These are phyloP conservation scores for Didymodactylos carnosus DNA, from an alignment of 2,888 invertebrate genomes.

Conservation along the genomic window DNA sequence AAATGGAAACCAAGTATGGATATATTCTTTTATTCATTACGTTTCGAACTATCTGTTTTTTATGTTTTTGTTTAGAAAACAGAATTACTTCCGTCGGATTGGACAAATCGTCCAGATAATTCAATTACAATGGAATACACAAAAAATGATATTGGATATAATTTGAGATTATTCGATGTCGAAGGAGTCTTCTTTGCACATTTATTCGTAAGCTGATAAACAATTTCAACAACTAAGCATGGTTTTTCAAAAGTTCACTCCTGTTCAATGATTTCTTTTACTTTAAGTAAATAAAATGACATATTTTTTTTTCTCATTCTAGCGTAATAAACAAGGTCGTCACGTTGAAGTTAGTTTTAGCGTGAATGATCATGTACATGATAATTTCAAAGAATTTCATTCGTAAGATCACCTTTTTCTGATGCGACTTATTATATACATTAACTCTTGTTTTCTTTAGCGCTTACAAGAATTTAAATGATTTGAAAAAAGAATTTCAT, in stretches of 20 bases:
- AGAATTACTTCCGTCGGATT: not conserved
- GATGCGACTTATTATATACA: not conserved
- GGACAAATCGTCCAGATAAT: not conserved
- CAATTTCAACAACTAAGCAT: no score
- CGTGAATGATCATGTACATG: not conserved
- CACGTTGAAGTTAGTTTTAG: not conserved
- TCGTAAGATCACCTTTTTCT: no score
- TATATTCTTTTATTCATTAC: no score
- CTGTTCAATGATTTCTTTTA: no score
- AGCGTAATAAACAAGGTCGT: not conserved
- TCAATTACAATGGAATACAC: not conserved
- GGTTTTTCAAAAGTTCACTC: no score
- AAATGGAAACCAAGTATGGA: not conserved
- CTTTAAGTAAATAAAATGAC: not conserved
- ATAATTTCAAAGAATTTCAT: not conserved
- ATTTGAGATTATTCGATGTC: not conserved
- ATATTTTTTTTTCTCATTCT: not conserved
- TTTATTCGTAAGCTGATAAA: not conserved
- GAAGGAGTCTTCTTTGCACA: slow-evolving; percentile 1
- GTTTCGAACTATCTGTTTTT: not conserved
- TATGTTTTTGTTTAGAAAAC: not conserved
- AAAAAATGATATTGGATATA: not conserved
- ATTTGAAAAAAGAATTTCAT: slow-evolving; percentile 1
- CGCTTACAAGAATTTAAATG: not conserved
- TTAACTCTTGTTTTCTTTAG: not conserved